Conservation (phyloP, 37 sponge, comb jelly and placozoan species). For the Cladorhizidae sp. region DNA sequence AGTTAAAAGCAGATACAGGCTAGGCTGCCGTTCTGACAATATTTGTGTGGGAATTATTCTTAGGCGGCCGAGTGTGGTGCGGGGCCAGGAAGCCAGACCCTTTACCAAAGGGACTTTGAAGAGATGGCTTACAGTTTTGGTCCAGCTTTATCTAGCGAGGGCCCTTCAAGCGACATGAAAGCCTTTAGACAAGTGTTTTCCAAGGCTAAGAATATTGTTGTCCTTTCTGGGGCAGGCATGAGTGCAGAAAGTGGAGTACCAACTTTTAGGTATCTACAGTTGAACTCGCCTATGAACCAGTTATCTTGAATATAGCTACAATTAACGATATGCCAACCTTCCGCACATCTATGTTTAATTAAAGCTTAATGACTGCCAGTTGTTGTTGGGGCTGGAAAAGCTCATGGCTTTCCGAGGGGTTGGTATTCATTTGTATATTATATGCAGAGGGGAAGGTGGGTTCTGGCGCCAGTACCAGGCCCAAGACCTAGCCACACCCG, state of each 20-base stretch:
- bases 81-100: no score
- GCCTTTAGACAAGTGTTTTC: slow-evolving; percentile 78
- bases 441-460: slow-evolving; percentile 82
- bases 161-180: slow-evolving; percentile 79
- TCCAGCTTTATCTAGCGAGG: background rate
- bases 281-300: background rate
- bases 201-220: slow-evolving; percentile 73
- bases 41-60: no score
- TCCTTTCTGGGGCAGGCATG: slow-evolving; percentile 88
- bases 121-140: background rate
- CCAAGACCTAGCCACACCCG: slow-evolving; percentile 83
- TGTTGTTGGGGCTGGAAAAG: no score
- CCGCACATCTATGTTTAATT: background rate
- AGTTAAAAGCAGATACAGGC: no score
- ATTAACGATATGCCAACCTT: background rate
- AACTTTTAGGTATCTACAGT: slow-evolving; percentile 73
- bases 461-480: slow-evolving; percentile 89
- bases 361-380: background rate
- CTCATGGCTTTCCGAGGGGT: no score
- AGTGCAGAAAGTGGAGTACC: slow-evolving; percentile 97
- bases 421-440: no score
- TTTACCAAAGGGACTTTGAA: no score
- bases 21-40: no score
- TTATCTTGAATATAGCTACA: background rate
- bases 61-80: no score